These are phyloP conservation scores for Argyra leucocephala DNA, from an alignment of 2,888 invertebrate species.

Conservation along the genomic window DNA sequence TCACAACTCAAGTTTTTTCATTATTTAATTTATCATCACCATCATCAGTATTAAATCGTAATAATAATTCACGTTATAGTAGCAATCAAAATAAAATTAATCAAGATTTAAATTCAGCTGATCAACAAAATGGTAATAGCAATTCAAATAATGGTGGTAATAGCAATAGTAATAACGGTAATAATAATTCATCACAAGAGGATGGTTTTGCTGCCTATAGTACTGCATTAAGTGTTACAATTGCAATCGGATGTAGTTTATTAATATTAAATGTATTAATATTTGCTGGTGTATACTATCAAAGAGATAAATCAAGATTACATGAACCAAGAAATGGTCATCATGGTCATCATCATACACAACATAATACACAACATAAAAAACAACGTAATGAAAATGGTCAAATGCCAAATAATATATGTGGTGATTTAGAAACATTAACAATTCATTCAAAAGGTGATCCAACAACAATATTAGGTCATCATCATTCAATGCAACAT, in stretches of 20 bases:
- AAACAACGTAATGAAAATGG: slow-evolving; percentile 73
- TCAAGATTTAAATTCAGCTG: slow-evolving; percentile 29
- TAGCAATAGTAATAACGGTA: background rate
- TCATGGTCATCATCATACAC: slow-evolving; percentile 32
- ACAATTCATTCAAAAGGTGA: slow-evolving; percentile 53
- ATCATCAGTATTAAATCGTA: slow-evolving; percentile 38
- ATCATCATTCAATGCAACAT: slow-evolving; percentile 65
- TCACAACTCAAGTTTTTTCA: slow-evolving; percentile 43
- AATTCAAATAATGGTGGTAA: background rate
- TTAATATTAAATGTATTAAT: slow-evolving; percentile 85
- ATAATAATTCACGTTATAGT: slow-evolving; percentile 32
- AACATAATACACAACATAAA: slow-evolving; percentile 43
- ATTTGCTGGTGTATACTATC: slow-evolving; percentile 90
- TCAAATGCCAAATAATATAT: slow-evolving; percentile 80
- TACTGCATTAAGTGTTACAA: slow-evolving; percentile 82
- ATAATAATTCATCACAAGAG: slow-evolving; percentile 51
- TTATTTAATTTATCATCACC: slow-evolving; percentile 41
- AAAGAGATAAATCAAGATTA: slow-evolving; percentile 73
- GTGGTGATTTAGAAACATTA: slow-evolving; percentile 65
- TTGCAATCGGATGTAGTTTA: slow-evolving; percentile 87
- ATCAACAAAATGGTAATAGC: slow-evolving; percentile 1
- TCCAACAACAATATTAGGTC: slow-evolving; percentile 62
- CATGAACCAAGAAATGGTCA: slow-evolving; percentile 44
- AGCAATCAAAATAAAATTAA: slow-evolving; percentile 35
- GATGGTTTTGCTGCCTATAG: slow-evolving; percentile 85